Evolutionary conservation across 2,797 vertebrate genomes (phyloP), one percentile per base, ranked within the genome.

Genomic region (Buphagus erythrorhynchus): DNA sequence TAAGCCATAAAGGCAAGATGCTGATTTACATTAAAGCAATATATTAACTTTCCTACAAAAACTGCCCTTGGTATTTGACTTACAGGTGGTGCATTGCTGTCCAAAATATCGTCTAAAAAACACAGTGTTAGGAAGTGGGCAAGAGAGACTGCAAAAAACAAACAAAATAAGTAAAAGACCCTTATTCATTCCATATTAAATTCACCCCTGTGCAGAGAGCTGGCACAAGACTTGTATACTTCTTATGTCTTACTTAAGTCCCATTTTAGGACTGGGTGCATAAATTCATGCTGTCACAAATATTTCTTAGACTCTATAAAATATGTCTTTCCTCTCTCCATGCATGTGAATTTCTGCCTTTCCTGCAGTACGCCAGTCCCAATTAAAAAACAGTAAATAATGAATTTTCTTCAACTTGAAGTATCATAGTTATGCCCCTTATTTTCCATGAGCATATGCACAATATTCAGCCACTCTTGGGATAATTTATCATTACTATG

Each of bases 131-230:
- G 63, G 83, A 94, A 90, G 11, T 59, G 67, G 42, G 48, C 71
- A 88, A 88, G 55, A 86, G 55, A 40, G 36, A 73, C 69, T 82
- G 67, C 12, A 67, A 86, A 90, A 96, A 83, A 67, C 46, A 96
- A 93, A 93, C 38, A 63, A 95, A 90, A 73, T 58, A 77, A 84
- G 67, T 95, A 86, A 90, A 95, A 96, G 71, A 66, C 33, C 33
- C 79, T 88, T 90, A 94, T 92, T 94, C 93, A 96, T 89, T 79
- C 78, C 25, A 33, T 61, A 84, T 82, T 69, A 87, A 95, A 96
- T 76, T 91, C 86, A 74, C 10, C 7, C 63, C 67, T 93, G 59
- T 85, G 59, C 48, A 69, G 83, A 93, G 57, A 42, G 11, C 67
- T 94, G 86, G 86, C 76, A 86, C 35, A 77, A 54, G 55, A 36